Evolutionary conservation across 2,113 vertebrate genomes (phyloP), one percentile per base, ranked within the genome.

Genomic region (Neoarius graeffei): DNA sequence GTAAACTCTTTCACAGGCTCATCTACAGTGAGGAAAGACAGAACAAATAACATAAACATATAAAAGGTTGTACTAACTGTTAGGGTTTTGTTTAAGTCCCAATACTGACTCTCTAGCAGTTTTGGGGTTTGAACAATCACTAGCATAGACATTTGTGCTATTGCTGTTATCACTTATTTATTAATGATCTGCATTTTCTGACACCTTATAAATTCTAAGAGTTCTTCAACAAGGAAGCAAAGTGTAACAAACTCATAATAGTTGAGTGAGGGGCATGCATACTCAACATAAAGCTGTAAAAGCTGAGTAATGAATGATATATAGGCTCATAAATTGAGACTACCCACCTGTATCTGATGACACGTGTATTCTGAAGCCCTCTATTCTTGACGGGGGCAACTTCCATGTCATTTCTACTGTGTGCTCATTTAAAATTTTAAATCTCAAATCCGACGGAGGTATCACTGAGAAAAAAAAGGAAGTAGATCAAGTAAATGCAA

Each of bases 321-420:
- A 83, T 25, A 64, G 19, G 23, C 7, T 19, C 20, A 50, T 60
- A 67, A 80, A 80, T 23, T 66, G 9, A 15, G 35, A 89, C 54
- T 91, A 94, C 96, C 94, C 94, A 99, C 98, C 98, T 93, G 96
- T 93, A 86, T 96, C 95, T 88, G 97, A 96, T 73, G 94, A 95
- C 90, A 99, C 94, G 79, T 96, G 97, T 93, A 99, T 95, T 93
- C 94, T 96, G 94, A 97, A 99, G 92, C 98, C 98, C 86, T 96
- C 94, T 93, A 98, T 97, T 90, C 91, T 93, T 89, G 96, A 95
- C 89, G 54, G 89, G 64, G 98, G 96, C 79, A 93, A 94, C 89
- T 90, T 96, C 98, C 98, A 99, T 90, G 95, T 93, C 98, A 99
- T 98, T 93, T 97, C 96, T 94, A 99, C 98, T 90, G 97, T 97